These are phyloP conservation scores for Rutpela maculata DNA, from an alignment of 2,888 invertebrate genomes.

Conservation along the genomic window DNA sequence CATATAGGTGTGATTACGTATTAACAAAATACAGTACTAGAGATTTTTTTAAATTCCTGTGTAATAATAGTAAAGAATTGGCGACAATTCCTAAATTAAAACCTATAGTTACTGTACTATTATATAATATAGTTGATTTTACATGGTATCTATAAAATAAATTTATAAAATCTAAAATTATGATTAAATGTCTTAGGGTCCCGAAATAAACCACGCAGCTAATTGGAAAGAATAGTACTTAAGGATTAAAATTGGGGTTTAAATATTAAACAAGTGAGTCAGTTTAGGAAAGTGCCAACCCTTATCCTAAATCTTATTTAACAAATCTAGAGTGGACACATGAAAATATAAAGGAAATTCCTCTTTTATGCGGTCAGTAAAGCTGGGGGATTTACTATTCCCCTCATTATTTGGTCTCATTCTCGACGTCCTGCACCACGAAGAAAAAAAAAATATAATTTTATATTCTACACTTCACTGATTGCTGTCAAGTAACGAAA, in stretches of 20 bases:
- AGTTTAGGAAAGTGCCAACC: not conserved
- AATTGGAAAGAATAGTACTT: not conserved
- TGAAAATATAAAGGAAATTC: not conserved
- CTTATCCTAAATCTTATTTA: slow-evolving; percentile 3
- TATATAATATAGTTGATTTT: no score
- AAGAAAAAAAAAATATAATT: not conserved
- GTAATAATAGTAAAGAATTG: no score
- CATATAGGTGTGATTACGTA: no score
- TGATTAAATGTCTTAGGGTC: no score
- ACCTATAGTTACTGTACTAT: no score
- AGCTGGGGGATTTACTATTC: slow-evolving; percentile 1
- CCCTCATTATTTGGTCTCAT: not conserved
- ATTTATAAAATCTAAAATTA: no score
- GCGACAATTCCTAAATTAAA: no score
- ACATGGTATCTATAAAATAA: no score
- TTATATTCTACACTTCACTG: slow-evolving; percentile 3
- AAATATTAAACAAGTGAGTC: not conserved
- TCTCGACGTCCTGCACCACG: not conserved
- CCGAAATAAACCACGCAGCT: not conserved
- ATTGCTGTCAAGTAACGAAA: not conserved
- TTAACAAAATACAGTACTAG: no score
- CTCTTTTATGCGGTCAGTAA: not conserved
- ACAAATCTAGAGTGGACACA: slow-evolving; percentile 3
- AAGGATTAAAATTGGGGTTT: not conserved
- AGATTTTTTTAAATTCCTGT: no score